Percentiles rank a stretch among this genome's conserved stretches.
Conservation (phyloP, 1,140 invertebrate genomes). For the Mactra quadrangularis region DNA sequence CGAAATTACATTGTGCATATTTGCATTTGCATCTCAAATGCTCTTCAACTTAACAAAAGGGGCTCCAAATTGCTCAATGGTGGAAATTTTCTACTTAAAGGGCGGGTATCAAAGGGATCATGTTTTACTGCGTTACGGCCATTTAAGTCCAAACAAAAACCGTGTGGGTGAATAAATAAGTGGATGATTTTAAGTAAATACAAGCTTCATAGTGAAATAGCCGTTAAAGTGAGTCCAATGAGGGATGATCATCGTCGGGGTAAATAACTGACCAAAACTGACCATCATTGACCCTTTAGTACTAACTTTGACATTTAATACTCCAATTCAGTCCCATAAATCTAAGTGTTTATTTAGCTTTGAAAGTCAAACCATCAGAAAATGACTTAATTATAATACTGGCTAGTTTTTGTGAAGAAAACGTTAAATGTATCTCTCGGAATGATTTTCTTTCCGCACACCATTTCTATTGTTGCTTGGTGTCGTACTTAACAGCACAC, state of each 20-base stretch:
- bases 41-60: conserved; percentile 42
- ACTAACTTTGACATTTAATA: conserved; percentile 49
- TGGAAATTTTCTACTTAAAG: conserved; percentile 54
- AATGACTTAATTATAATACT: conserved; percentile 48
- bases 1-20: conserved; percentile 52
- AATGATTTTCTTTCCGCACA: no score
- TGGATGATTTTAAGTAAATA: conserved; percentile 60
- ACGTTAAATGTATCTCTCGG: no score
- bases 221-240: conserved; percentile 23
- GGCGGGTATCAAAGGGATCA: conserved; percentile 54
- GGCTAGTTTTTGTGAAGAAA: no score
- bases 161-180: conserved; percentile 60
- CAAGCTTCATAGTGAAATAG: conserved; percentile 13
- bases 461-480: no score
- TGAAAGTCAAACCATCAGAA: conserved; percentile 52
- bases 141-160: conserved; percentile 60
- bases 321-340: conserved; percentile 18
- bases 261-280: conserved; percentile 37
- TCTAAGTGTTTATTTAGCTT: conserved; percentile 42
- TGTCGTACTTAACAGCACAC: no score
- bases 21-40: conserved; percentile 46
- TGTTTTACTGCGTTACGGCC: conserved; percentile 59
- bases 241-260: conserved; percentile 11
- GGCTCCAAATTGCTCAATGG: conserved; percentile 60
- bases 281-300: conserved; percentile 15